Evolutionary conservation across 2,113 vertebrate species (phyloP).

Genomic region (Oncorhynchus keta): DNA sequence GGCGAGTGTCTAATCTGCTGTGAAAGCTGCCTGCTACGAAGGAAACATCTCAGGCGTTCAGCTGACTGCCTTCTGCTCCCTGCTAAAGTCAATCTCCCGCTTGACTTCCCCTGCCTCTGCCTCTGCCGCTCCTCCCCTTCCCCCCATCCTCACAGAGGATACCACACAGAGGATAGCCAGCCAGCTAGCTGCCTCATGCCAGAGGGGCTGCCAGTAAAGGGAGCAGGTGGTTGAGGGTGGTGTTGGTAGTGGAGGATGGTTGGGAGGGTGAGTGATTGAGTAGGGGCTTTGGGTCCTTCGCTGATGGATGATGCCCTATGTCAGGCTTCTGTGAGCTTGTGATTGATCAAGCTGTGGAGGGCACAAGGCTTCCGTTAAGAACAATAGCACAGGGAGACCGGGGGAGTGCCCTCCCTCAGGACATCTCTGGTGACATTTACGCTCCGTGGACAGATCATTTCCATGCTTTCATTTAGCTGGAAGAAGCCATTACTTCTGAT

Average conservation of each 20-base stretch:
- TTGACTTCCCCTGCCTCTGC: slow-evolving; percentile 52
- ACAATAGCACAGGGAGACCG: not conserved
- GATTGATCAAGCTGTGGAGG: slow-evolving; percentile 49
- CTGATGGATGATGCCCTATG: not conserved
- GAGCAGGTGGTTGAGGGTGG: slow-evolving; percentile 22
- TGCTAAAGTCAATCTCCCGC: slow-evolving; percentile 62
- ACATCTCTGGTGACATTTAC: not conserved
- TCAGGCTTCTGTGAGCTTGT: slow-evolving; percentile 39
- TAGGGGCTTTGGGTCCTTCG: not conserved
- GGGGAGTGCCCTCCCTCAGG: too few relatives aligned
- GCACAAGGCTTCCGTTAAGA: not conserved
- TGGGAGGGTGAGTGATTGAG: not conserved
- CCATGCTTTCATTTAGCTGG: too few relatives aligned
- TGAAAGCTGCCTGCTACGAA: slow-evolving; percentile 51
- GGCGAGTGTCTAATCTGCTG: slow-evolving; percentile 9
- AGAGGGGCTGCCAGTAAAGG: slow-evolving; percentile 28
- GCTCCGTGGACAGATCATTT: too few relatives aligned
- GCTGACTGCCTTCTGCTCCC: slow-evolving; percentile 41
- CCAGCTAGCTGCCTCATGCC: slow-evolving; percentile 39
- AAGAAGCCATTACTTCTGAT: too few relatives aligned
- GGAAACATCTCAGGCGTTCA: slow-evolving; percentile 50
- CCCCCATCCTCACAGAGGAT: not conserved
- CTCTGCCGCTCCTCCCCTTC: too few relatives aligned
- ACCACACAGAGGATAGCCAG: slow-evolving; percentile 5
- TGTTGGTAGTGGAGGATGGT: not conserved